Base-by-base conservation (phyloP, 2,797 vertebrate genomes). In the Gymnoscopelus microlampas region DNA sequence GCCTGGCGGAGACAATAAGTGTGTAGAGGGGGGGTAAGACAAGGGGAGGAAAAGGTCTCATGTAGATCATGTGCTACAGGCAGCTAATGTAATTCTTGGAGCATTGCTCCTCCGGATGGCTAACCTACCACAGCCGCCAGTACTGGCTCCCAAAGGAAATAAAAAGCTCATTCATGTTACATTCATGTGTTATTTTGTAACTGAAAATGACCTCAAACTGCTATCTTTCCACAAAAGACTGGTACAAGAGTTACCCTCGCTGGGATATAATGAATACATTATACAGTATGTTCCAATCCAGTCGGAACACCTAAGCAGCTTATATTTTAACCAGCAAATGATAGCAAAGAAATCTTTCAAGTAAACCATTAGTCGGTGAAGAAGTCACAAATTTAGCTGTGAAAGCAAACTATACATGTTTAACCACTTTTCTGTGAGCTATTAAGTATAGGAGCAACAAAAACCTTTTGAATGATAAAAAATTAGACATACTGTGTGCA, bases 401-500 rank as follows among this genome's bases (percentile, higher is more conserved):
- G 8, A 44, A 44, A 44, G 7, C 39, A 26, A 51, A 24, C 29
- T 35, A 63, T 59, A 77, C 9, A 26, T 32, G 44, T 8, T n/a
- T 6, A 15, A 68, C 14, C 13, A 0, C 2, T 35, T 50, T 54
- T 60, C 23, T 51, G 51, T 75, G 47, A 76, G 53, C 13, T 14
- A 74, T 64, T 66, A 53, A 75, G 70, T 50, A 58, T 35, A 26
- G 24, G 7, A 3, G 58, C 65, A 48, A 61, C 5, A 5, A 55
- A 14, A 67, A 51, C 8, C 2, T 53, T 58, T 3, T 1, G 32
- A 35, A 35, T 35, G 5, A 44, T 3, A 55, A 66, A 39, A 29
- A 35, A 3, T 1, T 6, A 32, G 19, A 94, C 96, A 85, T 90
- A 99, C 98, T 0, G 92, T 96, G 70, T 96, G 94, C 24, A 99